These are phyloP conservation scores for Spisula subtruncata DNA, from an alignment of 2,888 invertebrate genomes.

Conservation along the genomic window DNA sequence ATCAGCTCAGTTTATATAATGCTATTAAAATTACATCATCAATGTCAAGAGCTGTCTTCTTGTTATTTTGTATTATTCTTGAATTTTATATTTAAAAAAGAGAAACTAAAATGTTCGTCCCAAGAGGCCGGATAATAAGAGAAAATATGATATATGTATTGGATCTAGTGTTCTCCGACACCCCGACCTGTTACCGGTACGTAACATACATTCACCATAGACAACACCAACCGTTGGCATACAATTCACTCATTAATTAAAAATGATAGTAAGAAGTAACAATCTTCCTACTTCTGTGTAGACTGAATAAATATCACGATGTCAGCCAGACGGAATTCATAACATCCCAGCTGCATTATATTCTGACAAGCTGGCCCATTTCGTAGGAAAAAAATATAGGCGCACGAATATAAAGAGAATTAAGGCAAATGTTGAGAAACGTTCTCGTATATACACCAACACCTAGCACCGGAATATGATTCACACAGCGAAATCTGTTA, in stretches of 20 bases:
- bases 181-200: too few relatives aligned
- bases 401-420: slow-evolving; percentile 4
- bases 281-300: not conserved
- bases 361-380: slow-evolving; percentile 10
- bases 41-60: too few relatives aligned
- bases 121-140: too few relatives aligned
- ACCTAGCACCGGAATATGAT: slow-evolving; percentile 31
- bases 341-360: not conserved
- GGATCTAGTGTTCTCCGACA: too few relatives aligned
- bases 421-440: not conserved
- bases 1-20: too few relatives aligned
- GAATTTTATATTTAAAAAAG: too few relatives aligned
- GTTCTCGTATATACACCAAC: not conserved
- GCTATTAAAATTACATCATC: too few relatives aligned
- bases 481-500: slow-evolving; percentile 33
- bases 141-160: too few relatives aligned
- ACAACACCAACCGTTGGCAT: too few relatives aligned
- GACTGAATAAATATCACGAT: not conserved
- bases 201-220: too few relatives aligned
- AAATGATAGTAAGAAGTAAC: not conserved
- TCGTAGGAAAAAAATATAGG: not conserved
- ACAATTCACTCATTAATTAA: not conserved
- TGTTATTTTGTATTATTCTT: too few relatives aligned
- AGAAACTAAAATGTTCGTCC: too few relatives aligned
- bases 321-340: not conserved